Percentiles rank a stretch among this genome's conserved stretches.
phyloP scores from a whole-genome alignment of 2,888 invertebrate species.

The Parapristionchus giblindavisi region DNA sequence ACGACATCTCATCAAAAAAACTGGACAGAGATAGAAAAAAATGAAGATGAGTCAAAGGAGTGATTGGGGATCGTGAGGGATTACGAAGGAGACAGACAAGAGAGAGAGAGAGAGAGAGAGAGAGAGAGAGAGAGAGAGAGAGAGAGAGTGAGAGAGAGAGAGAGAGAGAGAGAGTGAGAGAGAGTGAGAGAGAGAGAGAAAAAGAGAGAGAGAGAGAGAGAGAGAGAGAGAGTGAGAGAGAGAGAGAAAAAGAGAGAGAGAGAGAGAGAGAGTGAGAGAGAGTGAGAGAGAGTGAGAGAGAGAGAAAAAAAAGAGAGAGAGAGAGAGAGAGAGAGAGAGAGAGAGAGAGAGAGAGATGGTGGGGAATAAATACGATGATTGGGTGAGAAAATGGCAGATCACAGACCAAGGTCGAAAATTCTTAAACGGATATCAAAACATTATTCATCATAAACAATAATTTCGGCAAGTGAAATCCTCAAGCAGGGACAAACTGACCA shows the following conservation, averaged over 20 bases:
- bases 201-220: conserved; percentile 20
- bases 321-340: too few relatives aligned
- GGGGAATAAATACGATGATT: too few relatives aligned
- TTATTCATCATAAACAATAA: too few relatives aligned
- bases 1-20: too few relatives aligned
- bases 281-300: neutral
- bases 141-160: neutral
- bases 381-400: too few relatives aligned
- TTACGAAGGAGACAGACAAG: neutral
- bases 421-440: too few relatives aligned
- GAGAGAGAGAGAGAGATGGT: too few relatives aligned
- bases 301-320: neutral
- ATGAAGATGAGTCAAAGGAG: too few relatives aligned
- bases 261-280: conserved; percentile 16
- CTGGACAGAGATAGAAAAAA: too few relatives aligned
- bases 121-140: neutral
- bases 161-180: neutral
- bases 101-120: neutral
- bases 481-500: too few relatives aligned
- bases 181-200: neutral
- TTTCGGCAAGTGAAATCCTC: too few relatives aligned
- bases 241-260: neutral
- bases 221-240: neutral
- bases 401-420: too few relatives aligned
- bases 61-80: neutral